Conservation (phyloP, 2,113 vertebrate genomes). For the Erpornis zantholeuca region DNA sequence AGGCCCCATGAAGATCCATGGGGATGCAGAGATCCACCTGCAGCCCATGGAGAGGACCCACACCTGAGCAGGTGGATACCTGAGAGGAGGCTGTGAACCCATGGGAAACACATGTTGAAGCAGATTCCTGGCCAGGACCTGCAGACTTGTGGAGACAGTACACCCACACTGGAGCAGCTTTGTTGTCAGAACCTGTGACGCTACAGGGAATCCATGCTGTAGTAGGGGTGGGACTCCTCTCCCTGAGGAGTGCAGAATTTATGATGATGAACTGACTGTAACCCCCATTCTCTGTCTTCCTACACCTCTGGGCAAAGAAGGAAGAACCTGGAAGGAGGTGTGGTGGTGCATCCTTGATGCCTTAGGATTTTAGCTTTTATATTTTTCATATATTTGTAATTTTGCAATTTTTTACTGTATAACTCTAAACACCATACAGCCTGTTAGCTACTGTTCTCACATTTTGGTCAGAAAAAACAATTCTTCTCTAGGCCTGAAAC, state of each 20-base stretch:
- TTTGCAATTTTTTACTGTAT: background rate
- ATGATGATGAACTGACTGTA: background rate
- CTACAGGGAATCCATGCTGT: too few species aligned
- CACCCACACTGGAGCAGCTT: background rate
- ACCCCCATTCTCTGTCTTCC: background rate
- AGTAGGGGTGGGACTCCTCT: background rate
- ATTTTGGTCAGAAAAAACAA: background rate
- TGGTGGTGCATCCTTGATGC: background rate
- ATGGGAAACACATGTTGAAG: background rate
- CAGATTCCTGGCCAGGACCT: background rate
- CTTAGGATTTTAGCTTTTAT: background rate
- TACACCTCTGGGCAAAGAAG: background rate
- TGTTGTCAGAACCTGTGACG: background rate
- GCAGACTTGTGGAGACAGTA: background rate
- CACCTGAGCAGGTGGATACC: background rate
- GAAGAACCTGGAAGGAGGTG: background rate
- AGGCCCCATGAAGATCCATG: accelerated
- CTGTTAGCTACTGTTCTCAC: background rate
- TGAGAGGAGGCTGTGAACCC: background rate
- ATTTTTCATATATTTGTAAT: background rate
- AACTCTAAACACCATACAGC: background rate
- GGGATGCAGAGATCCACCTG: background rate
- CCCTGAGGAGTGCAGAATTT: background rate
- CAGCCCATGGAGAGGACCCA: accelerated
- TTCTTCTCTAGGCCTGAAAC: background rate